These are phyloP conservation scores for Neoaliturus tenellus DNA, from an alignment of 2,888 invertebrate genomes.

Conservation along the genomic window DNA sequence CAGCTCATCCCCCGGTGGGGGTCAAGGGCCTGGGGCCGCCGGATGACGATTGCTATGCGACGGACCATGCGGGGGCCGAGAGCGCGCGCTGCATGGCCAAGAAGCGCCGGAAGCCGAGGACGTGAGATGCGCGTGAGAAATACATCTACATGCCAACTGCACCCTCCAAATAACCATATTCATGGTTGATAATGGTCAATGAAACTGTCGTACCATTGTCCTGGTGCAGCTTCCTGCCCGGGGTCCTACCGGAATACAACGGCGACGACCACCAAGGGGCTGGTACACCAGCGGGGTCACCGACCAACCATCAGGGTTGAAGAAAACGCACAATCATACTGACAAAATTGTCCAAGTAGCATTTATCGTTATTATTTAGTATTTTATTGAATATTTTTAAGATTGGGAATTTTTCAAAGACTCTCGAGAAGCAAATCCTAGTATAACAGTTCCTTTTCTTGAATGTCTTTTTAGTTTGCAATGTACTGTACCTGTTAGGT, in stretches of 20 bases:
- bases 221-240: not conserved
- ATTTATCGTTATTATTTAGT: no score
- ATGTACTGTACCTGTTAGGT: no score
- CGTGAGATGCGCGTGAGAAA: slow-evolving; percentile 51
- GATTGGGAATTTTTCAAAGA: no score
- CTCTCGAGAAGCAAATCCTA: no score
- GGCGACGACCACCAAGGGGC: not conserved
- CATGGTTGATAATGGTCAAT: slow-evolving; percentile 50
- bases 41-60: slow-evolving; percentile 43
- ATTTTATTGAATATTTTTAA: no score
- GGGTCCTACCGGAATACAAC: not conserved
- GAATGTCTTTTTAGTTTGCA: no score
- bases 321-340: no score
- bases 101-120: slow-evolving; percentile 26
- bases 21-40: slow-evolving; percentile 6
- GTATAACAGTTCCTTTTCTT: no score
- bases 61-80: not conserved
- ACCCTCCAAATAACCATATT: slow-evolving; percentile 50
- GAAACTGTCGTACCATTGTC: slow-evolving; percentile 52
- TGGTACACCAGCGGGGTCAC: not conserved
- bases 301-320: no score
- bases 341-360: no score
- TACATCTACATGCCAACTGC: slow-evolving; percentile 53
- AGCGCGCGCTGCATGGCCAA: not conserved
- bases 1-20: not conserved